Base-by-base conservation (phyloP, 2,888 invertebrate genomes). In the Drosophila anomelani region DNA sequence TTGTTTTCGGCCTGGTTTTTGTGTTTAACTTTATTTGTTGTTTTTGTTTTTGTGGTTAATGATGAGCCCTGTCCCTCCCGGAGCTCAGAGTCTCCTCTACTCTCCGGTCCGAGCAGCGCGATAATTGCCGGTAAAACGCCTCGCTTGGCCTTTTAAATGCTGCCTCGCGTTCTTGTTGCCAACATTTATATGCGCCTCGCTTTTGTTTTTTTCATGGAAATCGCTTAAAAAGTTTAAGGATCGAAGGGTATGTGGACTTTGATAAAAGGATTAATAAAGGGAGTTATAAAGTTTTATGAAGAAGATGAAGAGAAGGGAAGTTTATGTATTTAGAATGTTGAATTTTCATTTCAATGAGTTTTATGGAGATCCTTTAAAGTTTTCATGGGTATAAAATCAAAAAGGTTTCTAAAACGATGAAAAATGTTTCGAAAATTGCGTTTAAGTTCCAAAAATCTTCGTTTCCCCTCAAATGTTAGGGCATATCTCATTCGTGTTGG, bases 41-140 rank as follows among this genome's bases (percentile, higher is more conserved):
- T 20, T 60, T 58, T 46, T 39, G 58, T 62, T 49, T 62, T 73
- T 85, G 85, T 58, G 85, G 85, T 74, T 77, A 80, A 83, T 88
- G 85, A 85, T 87, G 78, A 80, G 83, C 68, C 73, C 58, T 61
- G 26, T 51, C 41, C 61, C 32, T 32, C 34, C 20, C 44, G 20
- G 44, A 10, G 43, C 26, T 39, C 29, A 15, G 39, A 15, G 59
- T 47, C 34, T 44, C 26, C 39, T 41, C 41, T 36, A 17, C 34
- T 43, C 49, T 39, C 26, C 44, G 44, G 56, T 51, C 20, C 26
- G 43, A 75, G 62, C 80, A 84, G 80, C 76, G 85, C 85, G 84
- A 89, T 89, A 89, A 89, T 89, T 89, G 88, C 87, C 82, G 85
- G 85, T 87, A 88, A 88, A 89, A 87, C 80, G 88, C 89, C 87